Conservation (phyloP, 2,797 vertebrate genomes). For the Crypturellus tataupa region DNA sequence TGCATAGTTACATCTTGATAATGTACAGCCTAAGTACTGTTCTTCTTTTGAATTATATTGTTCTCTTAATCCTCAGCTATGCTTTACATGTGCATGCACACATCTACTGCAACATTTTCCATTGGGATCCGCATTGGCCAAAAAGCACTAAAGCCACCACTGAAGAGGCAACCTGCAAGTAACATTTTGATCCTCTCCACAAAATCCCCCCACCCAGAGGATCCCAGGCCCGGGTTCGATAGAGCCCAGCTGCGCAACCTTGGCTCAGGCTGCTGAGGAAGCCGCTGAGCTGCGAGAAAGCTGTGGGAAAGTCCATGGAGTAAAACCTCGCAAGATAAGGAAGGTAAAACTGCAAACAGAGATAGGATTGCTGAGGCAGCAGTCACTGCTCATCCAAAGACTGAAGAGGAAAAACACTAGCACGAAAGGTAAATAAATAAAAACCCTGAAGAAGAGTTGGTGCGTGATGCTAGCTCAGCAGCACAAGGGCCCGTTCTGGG, state of each 20-base stretch:
- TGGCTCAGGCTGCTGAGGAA: slow-evolving; percentile 17
- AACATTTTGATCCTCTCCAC: background rate
- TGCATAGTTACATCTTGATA: background rate
- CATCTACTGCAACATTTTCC: background rate
- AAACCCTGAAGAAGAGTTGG: background rate
- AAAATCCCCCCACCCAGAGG: background rate
- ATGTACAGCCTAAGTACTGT: too few species aligned
- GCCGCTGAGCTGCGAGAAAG: background rate
- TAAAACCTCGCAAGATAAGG: slow-evolving; percentile 27
- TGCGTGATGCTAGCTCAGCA: background rate
- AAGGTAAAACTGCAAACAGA: background rate
- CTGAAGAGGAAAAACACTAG: background rate
- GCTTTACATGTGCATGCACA: accelerated
- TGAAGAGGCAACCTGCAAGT: background rate
- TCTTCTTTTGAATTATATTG: background rate
- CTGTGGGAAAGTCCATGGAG: background rate
- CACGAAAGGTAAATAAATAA: background rate
- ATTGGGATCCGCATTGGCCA: background rate
- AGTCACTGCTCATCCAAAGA: slow-evolving; percentile 21
- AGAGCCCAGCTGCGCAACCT: background rate
- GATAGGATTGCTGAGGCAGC: background rate
- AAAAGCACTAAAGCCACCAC: background rate
- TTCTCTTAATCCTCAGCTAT: background rate
- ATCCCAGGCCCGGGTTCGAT: background rate
- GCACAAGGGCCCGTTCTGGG: background rate